Evolutionary conservation across 2,797 vertebrate genomes (phyloP).

Genomic region (Ctenochaetus hawaiiensis): DNA sequence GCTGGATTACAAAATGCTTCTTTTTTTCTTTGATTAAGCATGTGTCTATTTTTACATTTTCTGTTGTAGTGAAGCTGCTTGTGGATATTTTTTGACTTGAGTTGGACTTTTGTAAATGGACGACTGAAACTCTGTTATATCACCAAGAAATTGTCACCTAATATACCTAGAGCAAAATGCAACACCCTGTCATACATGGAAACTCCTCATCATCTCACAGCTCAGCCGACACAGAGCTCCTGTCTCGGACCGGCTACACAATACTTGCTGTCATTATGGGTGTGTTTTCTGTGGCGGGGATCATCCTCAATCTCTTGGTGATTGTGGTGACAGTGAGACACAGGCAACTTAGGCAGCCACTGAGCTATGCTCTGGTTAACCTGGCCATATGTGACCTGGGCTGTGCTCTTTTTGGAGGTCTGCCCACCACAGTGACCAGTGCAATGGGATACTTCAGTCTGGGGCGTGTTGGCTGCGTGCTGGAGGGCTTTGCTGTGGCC

Average conservation of each 20-base stretch:
- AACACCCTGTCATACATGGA: neutral
- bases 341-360: slow-evolving; percentile 87
- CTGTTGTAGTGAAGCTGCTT: neutral
- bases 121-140: neutral
- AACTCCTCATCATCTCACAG: slow-evolving; percentile 53
- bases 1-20: neutral
- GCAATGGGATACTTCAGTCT: slow-evolving; percentile 90
- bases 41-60: neutral
- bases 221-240: slow-evolving; percentile 45
- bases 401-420: slow-evolving; percentile 86
- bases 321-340: slow-evolving; percentile 88
- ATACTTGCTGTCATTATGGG: slow-evolving; percentile 75
- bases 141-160: neutral
- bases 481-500: slow-evolving; percentile 90
- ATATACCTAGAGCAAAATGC: slow-evolving; percentile 48
- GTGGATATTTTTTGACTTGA: slow-evolving; percentile 1
- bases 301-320: slow-evolving; percentile 85
- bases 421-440: slow-evolving; percentile 86
- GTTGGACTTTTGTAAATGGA: neutral
- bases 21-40: neutral
- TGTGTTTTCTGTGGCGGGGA: slow-evolving; percentile 69
- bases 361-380: slow-evolving; percentile 91
- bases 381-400: slow-evolving; percentile 90
- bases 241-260: slow-evolving; percentile 72
- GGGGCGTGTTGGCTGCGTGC: slow-evolving; percentile 86